These are phyloP conservation scores for Solen grandis DNA, from an alignment of 1,140 invertebrate species.

Conservation along the genomic window DNA sequence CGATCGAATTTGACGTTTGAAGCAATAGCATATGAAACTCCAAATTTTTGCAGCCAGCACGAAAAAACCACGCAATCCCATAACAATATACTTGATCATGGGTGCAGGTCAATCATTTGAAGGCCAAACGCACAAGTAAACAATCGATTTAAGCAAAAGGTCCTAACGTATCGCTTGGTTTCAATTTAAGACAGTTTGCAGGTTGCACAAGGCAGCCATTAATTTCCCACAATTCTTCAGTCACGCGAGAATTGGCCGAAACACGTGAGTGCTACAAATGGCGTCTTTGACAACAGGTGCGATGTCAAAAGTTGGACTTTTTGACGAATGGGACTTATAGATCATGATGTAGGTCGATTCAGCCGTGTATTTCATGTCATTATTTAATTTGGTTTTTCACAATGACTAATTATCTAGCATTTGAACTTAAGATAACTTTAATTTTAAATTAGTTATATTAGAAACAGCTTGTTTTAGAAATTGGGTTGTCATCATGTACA, in stretches of 20 bases:
- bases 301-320: slow-evolving; percentile 11
- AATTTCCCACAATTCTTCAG: slow-evolving; percentile 70
- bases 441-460: too few relatives aligned
- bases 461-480: too few relatives aligned
- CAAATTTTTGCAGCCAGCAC: slow-evolving; percentile 97
- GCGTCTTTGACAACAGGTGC: slow-evolving; percentile 67
- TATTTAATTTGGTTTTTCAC: too few relatives aligned
- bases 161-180: slow-evolving; percentile 46
- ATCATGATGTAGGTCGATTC: too few relatives aligned
- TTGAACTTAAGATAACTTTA: too few relatives aligned
- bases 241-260: slow-evolving; percentile 52
- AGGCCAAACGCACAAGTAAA: slow-evolving; percentile 8
- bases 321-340: too few relatives aligned
- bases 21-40: slow-evolving; percentile 98
- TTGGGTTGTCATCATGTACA: too few relatives aligned
- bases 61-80: slow-evolving; percentile 97
- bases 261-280: slow-evolving; percentile 52
- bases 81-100: slow-evolving; percentile 98
- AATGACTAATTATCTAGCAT: too few relatives aligned
- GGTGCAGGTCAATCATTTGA: slow-evolving; percentile 64
- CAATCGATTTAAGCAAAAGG: too few relatives aligned
- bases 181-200: slow-evolving; percentile 44
- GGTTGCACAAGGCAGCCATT: slow-evolving; percentile 70
- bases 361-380: too few relatives aligned
- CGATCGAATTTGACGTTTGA: slow-evolving; percentile 96